Evolutionary conservation across 2,888 invertebrate species (phyloP), one percentile per base, ranked within the genome.

Genomic region (Gymnocheta viridis): DNA sequence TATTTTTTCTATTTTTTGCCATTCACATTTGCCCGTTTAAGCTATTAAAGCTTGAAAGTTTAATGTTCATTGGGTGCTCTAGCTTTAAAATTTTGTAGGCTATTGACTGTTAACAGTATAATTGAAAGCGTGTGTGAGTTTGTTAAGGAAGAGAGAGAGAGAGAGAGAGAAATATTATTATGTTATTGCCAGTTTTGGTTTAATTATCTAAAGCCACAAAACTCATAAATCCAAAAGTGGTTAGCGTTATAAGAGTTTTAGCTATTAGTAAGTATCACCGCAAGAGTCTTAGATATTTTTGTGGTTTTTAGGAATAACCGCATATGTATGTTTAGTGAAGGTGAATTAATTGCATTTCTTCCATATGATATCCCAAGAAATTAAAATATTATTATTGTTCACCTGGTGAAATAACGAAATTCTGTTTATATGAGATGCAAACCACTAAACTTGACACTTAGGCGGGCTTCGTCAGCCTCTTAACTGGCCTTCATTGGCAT

Each of bases 31-130:
- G 24, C 19, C 9, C 38, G 69, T 4, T 51, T 56, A 41, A 38
- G 27, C 7, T 41, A 38, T 67, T 56, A 56, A 27, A 41, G 41
- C 14, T 35, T 41, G 60, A 5, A 27, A 74, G 29, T 74, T 74
- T 24, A 74, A 62, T 62, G 38, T 62, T 62, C 62, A 74, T 51
- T 49, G 51, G 73, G 62, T 64, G 73, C 70, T 74, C 10, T 24
- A 24, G 47, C 14, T 17, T 5, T 3, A 49, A 17, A 51, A 19
- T 64, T 56, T 66, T 66, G 56, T 76, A 66, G 66, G 24, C 76
- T 66, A 66, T 76, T 66, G 76, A 44, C 56, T 66, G 66, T 32
- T 76, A 56, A 56, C 41, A 44, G 64, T 29, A 22, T 17, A 32
- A 35, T 32, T 66, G 56, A 54, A 66, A 47, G 47, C 24, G 49